Evolutionary conservation across 2,797 vertebrate genomes (phyloP).

Genomic region (Paramormyrops hopkinsi): DNA sequence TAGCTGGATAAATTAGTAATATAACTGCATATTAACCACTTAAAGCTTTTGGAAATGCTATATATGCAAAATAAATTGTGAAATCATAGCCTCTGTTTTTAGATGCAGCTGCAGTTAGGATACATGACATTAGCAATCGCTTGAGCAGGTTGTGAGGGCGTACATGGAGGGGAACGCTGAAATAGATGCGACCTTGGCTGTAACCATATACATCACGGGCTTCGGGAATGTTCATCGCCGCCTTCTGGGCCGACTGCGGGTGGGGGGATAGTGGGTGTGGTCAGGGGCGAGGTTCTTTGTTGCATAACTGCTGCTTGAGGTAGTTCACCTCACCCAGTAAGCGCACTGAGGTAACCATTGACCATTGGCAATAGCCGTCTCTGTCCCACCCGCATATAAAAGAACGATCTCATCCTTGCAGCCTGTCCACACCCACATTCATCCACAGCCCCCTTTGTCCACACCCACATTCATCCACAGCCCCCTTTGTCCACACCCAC

Average conservation of each 20-base stretch:
- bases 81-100: background rate
- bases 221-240: background rate
- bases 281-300: background rate
- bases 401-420: background rate
- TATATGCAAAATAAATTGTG: background rate
- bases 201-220: slow-evolving; percentile 7
- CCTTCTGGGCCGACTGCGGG: background rate
- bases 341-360: background rate
- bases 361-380: background rate
- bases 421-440: background rate
- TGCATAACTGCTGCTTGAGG: background rate
- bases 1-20: background rate
- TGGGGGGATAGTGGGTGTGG: background rate
- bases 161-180: background rate
- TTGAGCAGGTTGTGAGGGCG: background rate
- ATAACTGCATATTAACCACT: background rate
- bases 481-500: too few species aligned
- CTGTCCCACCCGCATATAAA: background rate
- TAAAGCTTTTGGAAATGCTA: background rate
- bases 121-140: background rate
- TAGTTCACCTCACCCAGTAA: background rate
- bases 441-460: too few species aligned
- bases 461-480: too few species aligned
- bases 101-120: background rate
- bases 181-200: slow-evolving; percentile 14